Percentiles rank a stretch among this genome's conserved stretches.
phyloP scores from a whole-genome alignment of 2,113 vertebrate genomes.

The Fulica atra region DNA sequence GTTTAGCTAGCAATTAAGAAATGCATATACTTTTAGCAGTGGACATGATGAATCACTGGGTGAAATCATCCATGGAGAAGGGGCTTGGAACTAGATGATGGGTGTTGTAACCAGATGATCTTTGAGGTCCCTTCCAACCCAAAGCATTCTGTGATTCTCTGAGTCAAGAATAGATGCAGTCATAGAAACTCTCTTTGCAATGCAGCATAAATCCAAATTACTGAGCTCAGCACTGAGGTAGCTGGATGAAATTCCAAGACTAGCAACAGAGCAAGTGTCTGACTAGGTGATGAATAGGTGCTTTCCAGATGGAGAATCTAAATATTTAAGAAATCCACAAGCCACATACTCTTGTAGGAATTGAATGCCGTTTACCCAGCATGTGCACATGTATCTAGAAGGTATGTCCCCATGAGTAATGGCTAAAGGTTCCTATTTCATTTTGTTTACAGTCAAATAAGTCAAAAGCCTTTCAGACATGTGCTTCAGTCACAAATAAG shows the following conservation, averaged over 20 bases:
- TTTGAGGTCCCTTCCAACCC: too few species aligned
- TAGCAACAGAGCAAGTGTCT: neutral
- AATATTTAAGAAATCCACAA: conserved; percentile 10
- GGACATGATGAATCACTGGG: neutral
- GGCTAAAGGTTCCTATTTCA: neutral
- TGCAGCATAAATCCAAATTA: neutral
- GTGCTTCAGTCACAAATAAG: neutral
- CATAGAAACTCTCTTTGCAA: neutral
- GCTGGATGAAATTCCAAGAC: neutral
- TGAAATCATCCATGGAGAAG: neutral
- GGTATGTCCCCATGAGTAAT: neutral
- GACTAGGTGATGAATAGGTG: neutral
- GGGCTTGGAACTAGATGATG: too few species aligned
- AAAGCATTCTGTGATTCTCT: too few species aligned
- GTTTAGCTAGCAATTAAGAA: neutral
- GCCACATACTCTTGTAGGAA: neutral
- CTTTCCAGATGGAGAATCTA: neutral
- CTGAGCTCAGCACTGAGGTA: neutral
- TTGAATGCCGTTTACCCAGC: neutral
- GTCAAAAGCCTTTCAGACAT: neutral
- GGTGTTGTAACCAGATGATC: too few species aligned
- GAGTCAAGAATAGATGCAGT: neutral
- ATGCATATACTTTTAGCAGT: neutral
- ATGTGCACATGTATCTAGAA: neutral
- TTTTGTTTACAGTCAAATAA: neutral